A percentile compares a stretch with the other conserved stretches of the same genome.
Conservation (phyloP, 2,113 vertebrate genomes). For the Acanthisitta chloris region DNA sequence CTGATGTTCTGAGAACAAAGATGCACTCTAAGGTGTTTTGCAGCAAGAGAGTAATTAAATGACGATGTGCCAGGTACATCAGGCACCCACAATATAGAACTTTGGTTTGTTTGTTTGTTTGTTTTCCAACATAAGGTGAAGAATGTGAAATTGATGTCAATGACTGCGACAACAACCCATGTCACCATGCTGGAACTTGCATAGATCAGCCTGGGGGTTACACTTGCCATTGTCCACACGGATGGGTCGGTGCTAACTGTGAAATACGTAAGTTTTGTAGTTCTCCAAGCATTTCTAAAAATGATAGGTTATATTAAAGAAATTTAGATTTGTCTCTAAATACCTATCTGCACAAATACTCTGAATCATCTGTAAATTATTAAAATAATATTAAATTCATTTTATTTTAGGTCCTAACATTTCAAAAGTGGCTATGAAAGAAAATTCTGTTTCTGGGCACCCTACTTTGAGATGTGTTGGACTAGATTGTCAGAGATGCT, state of each 20-base stretch:
- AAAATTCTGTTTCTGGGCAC: neutral
- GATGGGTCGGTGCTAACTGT: conserved; percentile 95
- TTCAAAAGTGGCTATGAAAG: neutral
- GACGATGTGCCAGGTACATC: neutral
- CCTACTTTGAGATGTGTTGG: neutral
- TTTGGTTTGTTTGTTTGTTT: rapidly evolving
- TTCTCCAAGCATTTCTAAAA: neutral
- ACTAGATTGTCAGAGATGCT: neutral
- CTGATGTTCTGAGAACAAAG: neutral
- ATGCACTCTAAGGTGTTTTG: neutral
- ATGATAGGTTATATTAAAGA: neutral
- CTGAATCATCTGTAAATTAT: neutral
- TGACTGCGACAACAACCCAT: conserved; percentile 93
- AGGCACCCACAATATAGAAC: neutral
- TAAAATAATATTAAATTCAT: neutral
- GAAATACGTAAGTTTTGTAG: conserved; percentile 90
- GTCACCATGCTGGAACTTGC: conserved; percentile 92
- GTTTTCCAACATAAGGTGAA: conserved; percentile 74
- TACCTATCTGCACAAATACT: neutral
- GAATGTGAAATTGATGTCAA: conserved; percentile 91
- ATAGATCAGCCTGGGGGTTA: conserved; percentile 92
- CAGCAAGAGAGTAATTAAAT: neutral
- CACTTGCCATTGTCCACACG: conserved; percentile 89
- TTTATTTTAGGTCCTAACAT: neutral
- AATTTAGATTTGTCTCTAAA: neutral